These are phyloP conservation scores for Microcebus lehilahytsara DNA, from an alignment of 2,113 vertebrate genomes.

Conservation along the genomic window DNA sequence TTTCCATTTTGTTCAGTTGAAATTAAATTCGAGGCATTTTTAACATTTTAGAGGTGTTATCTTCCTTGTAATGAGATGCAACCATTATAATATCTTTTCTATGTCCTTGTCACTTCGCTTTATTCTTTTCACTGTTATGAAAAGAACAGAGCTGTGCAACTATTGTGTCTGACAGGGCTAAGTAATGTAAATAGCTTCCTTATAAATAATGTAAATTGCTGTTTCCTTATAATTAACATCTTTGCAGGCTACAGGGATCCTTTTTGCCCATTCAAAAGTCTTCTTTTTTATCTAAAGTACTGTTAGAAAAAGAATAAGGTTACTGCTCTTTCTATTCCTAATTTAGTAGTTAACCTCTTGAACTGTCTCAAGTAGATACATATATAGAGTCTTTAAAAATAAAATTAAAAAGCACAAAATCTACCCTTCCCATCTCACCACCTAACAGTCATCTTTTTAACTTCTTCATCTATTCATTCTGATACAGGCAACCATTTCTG, in stretches of 20 bases:
- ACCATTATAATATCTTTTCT: constrained; percentile 56
- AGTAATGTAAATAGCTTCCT: constrained; percentile 69
- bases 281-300: constrained; percentile 48
- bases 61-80: constrained; percentile 53
- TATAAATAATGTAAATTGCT: constrained; percentile 76
- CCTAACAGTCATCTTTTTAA: not conserved
- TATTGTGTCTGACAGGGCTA: constrained; percentile 35
- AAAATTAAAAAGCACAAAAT: not conserved
- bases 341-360: constrained; percentile 52
- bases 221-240: constrained; percentile 69
- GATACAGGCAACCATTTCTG: not conserved
- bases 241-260: constrained; percentile 25
- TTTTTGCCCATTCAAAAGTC: constrained; percentile 27
- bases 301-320: constrained; percentile 50
- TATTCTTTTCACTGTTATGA: constrained; percentile 36
- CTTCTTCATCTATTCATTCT: not conserved
- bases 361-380: not conserved
- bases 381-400: not conserved
- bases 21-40: constrained; percentile 50
- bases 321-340: constrained; percentile 25
- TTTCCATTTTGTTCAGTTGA: constrained; percentile 59
- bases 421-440: not conserved
- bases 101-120: constrained; percentile 39
- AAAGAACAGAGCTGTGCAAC: constrained; percentile 14
- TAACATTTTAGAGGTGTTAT: constrained; percentile 12